Base-by-base conservation (phyloP, 1,140 invertebrate species). In the Oryctes rhinoceros region DNA sequence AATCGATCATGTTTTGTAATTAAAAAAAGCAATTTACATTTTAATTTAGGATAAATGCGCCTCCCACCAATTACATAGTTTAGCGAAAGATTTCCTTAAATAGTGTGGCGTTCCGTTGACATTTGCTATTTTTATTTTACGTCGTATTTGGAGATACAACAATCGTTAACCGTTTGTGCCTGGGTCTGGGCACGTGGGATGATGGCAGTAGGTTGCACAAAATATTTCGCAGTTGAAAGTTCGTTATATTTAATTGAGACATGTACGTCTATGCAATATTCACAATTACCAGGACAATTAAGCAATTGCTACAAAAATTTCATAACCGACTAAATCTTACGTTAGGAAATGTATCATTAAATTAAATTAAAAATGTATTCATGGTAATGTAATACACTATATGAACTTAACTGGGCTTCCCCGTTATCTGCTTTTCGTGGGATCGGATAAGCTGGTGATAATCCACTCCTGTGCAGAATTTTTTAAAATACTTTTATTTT, bases 81-180 rank as follows among this genome's bases (percentile, higher is more conserved):
- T 59, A 59, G 53, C 53, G 1, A 59, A 59, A 59, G 15, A 59
- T 59, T 59, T 59, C 53, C 53, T 59, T 59, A 59, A 18, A 18
- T 59, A 59, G 53, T 20, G 15, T 59, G 53, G 53, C 53, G 53
- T 59, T n/a, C 53, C 15, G 53, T 59, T 59, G 53, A 59, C 53
- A 59, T 59, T 59, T 59, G 11, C 53, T 59, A 59, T n/a, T 59
- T 59, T 59, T 59, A 59, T 59, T 59, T 59, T 59, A 59, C 18
- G 53, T 59, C 53, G 53, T 59, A 59, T 59, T 59, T 59, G 53
- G 53, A 59, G 53, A 59, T 59, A 59, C 53, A 59, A 59, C 53
- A 59, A 59, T 59, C 53, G 53, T 59, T 59, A 15, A 59, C 53
- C 53, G 53, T 18, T 44, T 15, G 53, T 59, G 53, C 15, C 53